Evolutionary conservation across 2,888 invertebrate species (phyloP).

Genomic region (Microdon myrmicae): DNA sequence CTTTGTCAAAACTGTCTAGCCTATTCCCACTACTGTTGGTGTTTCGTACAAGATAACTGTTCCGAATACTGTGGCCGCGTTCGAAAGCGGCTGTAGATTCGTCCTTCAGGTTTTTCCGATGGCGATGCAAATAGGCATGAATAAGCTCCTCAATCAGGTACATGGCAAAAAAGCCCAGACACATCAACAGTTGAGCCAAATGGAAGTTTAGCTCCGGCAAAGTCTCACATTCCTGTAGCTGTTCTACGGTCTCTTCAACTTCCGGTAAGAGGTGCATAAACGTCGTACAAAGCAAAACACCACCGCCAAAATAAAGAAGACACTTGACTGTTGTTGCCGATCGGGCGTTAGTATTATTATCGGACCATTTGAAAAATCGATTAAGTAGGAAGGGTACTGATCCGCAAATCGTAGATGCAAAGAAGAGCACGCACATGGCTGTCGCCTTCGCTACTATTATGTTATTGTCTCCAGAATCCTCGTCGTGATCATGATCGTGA

Average conservation of each 20-base stretch:
- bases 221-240: slow-evolving; percentile 67
- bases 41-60: slow-evolving; percentile 57
- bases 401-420: slow-evolving; percentile 80
- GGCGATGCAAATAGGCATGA: slow-evolving; percentile 74
- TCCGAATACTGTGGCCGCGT: slow-evolving; percentile 61
- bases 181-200: slow-evolving; percentile 78
- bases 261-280: slow-evolving; percentile 85
- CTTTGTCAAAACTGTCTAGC: background rate
- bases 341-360: slow-evolving; percentile 59
- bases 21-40: background rate
- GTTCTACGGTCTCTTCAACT: slow-evolving; percentile 76
- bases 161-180: slow-evolving; percentile 80
- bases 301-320: slow-evolving; percentile 84
- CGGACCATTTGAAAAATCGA: slow-evolving; percentile 73
- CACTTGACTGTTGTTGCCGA: slow-evolving; percentile 69
- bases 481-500: slow-evolving; percentile 49
- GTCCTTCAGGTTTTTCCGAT: slow-evolving; percentile 60
- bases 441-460: slow-evolving; percentile 79
- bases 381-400: slow-evolving; percentile 78
- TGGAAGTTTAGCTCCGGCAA: slow-evolving; percentile 72
- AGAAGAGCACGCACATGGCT: slow-evolving; percentile 81
- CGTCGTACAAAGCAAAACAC: slow-evolving; percentile 82
- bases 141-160: slow-evolving; percentile 84
- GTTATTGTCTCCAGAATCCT: slow-evolving; percentile 64
- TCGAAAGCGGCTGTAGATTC: slow-evolving; percentile 61